Percentiles rank a stretch among this genome's conserved stretches.
These are phyloP conservation scores for Sesia bembeciformis DNA, from an alignment of 2,888 invertebrate species.

Conservation along the genomic window DNA sequence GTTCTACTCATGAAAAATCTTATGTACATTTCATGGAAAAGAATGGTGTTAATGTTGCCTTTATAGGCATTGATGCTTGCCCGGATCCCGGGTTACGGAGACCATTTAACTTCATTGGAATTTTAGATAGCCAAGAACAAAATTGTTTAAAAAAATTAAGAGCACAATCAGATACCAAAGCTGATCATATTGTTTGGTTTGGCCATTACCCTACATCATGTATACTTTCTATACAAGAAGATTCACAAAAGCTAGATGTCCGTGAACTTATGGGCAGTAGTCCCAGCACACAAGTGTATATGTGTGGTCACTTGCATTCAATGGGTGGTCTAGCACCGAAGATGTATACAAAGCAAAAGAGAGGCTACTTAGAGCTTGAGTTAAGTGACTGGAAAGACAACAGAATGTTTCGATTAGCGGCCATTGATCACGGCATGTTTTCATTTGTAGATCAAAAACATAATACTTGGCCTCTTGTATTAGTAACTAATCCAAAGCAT, in stretches of 20 bases:
- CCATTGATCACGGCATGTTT: conserved; percentile 92
- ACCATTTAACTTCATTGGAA: conserved; percentile 93
- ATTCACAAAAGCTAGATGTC: conserved; percentile 60
- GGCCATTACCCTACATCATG: conserved; percentile 95
- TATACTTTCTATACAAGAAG: conserved; percentile 77
- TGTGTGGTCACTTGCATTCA: conserved; percentile 93
- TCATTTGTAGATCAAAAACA: conserved; percentile 87
- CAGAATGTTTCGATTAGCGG: conserved; percentile 86
- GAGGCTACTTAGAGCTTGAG: conserved; percentile 90
- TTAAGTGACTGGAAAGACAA: conserved; percentile 95
- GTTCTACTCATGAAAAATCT: conserved; percentile 78
- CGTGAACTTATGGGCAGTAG: conserved; percentile 75
- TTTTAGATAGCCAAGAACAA: conserved; percentile 75
- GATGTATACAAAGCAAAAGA: conserved; percentile 90
- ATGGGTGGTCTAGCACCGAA: conserved; percentile 84
- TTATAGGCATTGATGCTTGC: conserved; percentile 90
- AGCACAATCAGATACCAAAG: conserved; percentile 60
- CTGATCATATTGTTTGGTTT: conserved; percentile 76
- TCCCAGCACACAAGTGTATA: conserved; percentile 80
- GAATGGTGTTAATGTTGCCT: conserved; percentile 80
- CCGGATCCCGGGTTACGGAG: conserved; percentile 89
- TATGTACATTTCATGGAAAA: conserved; percentile 77
- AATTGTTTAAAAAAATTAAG: conserved; percentile 72
- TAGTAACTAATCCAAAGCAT: conserved; percentile 94
- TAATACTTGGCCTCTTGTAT: conserved; percentile 84